A percentile compares a stretch with the other conserved stretches of the same genome.
Conservation (phyloP, 2,797 vertebrate genomes). For the Stomatorhinus walkeri region DNA sequence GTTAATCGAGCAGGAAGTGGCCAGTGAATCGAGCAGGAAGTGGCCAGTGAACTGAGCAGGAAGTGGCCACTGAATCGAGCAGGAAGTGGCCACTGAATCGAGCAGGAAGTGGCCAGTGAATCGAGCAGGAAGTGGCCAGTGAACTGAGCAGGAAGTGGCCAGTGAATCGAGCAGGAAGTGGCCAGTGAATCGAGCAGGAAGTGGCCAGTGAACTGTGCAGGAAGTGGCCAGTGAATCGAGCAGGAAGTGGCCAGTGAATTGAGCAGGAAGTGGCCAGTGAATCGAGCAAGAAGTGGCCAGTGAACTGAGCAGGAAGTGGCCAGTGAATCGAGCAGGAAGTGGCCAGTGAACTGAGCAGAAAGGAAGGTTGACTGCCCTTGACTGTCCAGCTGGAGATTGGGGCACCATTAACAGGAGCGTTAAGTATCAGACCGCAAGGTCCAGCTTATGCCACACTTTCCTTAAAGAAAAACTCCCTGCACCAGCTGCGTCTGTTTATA, state of each 20-base stretch:
- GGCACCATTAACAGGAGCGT: background rate
- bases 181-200: background rate
- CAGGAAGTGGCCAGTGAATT: no score
- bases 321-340: background rate
- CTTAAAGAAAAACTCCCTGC: background rate
- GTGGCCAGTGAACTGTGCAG: background rate
- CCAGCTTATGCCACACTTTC: background rate
- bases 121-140: no score
- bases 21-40: no score
- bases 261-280: no score
- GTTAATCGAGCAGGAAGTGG: no score
- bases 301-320: background rate
- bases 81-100: background rate
- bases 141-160: no score
- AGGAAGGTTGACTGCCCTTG: background rate
- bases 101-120: no score
- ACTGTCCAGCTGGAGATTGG: background rate
- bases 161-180: no score
- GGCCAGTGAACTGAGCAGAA: background rate
- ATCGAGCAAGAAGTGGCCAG: background rate
- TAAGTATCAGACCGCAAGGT: background rate
- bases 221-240: background rate
- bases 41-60: background rate
- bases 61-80: background rate
- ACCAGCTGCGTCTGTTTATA: conserved; percentile 10